Base-by-base conservation (phyloP, 92 coral and sea anemone genomes). In the Anthopleura xanthogrammica region DNA sequence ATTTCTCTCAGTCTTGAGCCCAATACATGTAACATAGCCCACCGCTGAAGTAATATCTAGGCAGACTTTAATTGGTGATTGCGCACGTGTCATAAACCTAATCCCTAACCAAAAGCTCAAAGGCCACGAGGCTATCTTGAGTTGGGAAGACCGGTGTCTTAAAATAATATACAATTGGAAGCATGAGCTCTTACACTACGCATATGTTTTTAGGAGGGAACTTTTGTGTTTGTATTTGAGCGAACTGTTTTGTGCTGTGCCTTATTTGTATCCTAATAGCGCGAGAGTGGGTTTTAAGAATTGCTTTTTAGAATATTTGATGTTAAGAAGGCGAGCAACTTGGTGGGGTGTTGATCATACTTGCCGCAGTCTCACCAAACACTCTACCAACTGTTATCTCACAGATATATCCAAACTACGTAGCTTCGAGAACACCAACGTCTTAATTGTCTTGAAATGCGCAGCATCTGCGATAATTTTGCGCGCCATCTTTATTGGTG, bases 111-210 rank as follows among this genome's bases (percentile, higher is more conserved):
- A 80, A 65, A 17, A 62, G 19, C 83, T 62, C 48, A 80, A 46
- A 46, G 83, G 83, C 75, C 82, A 80, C 2, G 42, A 80, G 83
- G 83, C 56, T 80, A 80, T 80, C 83, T 66, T 65, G 39, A 65
- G 52, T 20, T 7, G 52, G 52, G 76, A 68, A 68, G 29, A 23
- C 70, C 74, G 60, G 24, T 39, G 71, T 80, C 76, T 68, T 60
- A 60, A 1, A 13, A 3, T 4, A 57, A 20, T 20, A 66, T 20
- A 20, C 55, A 17, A 23, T 52, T 16, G n/a, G 43, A 1, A 48
- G n/a, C 29, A 20, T 62, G 12, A 62, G 36, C 70, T 62, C 36
- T 29, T 20, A 20, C 58, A 52, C 65, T 66, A 73, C 16, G 41
- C 76, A 65, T 42, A 80, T 80, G 83, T 80, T 80, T 65, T 64